A percentile compares a stretch with the other conserved stretches of the same genome.
Conservation (phyloP, 2,113 vertebrate species). For the Perca fluviatilis region DNA sequence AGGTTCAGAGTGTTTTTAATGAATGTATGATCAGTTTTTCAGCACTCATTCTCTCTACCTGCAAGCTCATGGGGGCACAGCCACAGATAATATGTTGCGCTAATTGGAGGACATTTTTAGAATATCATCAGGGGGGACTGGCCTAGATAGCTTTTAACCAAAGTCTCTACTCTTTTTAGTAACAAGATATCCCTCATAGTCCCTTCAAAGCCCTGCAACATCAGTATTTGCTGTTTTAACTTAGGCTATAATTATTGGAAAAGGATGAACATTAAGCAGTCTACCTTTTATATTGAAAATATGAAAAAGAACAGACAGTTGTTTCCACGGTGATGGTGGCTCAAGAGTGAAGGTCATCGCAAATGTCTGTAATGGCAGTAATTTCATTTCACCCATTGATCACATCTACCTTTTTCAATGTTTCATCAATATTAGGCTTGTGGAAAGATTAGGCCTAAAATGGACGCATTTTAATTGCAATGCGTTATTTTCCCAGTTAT, state of each 20-base stretch:
- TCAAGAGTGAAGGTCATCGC: background rate
- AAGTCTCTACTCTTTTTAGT: slow-evolving; percentile 33
- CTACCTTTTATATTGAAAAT: background rate
- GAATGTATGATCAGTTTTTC: slow-evolving; percentile 22
- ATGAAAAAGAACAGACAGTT: background rate
- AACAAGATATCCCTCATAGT: background rate
- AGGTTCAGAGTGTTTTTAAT: slow-evolving; percentile 16
- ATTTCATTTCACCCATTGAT: background rate
- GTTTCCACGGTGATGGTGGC: background rate
- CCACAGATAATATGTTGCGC: slow-evolving; percentile 36
- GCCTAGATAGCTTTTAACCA: slow-evolving; percentile 60
- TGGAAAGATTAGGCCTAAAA: background rate
- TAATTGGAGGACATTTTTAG: slow-evolving; percentile 75
- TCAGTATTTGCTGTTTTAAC: background rate
- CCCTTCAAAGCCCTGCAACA: too few relatives aligned
- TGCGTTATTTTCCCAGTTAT: background rate
- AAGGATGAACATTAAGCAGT: background rate
- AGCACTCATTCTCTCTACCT: slow-evolving; percentile 24
- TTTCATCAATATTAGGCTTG: background rate
- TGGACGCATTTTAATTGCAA: background rate
- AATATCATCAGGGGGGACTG: slow-evolving; percentile 46
- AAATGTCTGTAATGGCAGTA: background rate
- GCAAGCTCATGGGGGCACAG: slow-evolving; percentile 42
- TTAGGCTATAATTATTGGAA: background rate
- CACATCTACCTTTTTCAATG: background rate